A percentile compares a stretch with the other conserved stretches of the same genome.
Conservation (phyloP, 2,888 invertebrate species). For the Cosmia pyralina region DNA sequence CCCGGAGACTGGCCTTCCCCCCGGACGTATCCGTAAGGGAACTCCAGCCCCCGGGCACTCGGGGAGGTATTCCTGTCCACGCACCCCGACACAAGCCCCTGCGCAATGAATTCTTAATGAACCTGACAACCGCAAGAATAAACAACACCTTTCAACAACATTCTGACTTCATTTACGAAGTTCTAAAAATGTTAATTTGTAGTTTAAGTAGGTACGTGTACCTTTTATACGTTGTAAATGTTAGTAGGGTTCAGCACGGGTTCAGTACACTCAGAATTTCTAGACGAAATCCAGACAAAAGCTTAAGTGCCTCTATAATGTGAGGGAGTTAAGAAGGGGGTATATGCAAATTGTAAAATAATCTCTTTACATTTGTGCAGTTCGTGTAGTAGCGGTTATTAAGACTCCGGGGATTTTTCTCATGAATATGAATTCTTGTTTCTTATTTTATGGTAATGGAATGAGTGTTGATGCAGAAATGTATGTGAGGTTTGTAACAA, state of each 20-base stretch:
- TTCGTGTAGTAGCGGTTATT: conserved; percentile 31
- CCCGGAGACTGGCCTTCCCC: too few relatives aligned
- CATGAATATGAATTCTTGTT: conserved; percentile 27
- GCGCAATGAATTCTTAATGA: conserved; percentile 11
- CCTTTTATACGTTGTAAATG: conserved; percentile 21
- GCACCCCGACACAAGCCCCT: too few relatives aligned
- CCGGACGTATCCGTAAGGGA: too few relatives aligned
- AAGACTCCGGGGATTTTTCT: conserved; percentile 25
- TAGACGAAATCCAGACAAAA: conserved; percentile 35
- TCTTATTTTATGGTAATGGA: conserved; percentile 16
- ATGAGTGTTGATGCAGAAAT: background rate
- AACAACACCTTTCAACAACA: conserved; percentile 16
- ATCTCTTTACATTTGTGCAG: conserved; percentile 38
- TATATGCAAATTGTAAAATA: conserved; percentile 51
- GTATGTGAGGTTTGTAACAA: background rate
- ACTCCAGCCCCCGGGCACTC: too few relatives aligned
- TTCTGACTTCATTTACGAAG: conserved; percentile 20
- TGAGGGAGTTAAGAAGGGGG: conserved; percentile 34
- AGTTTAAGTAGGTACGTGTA: background rate
- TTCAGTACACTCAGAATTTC: conserved; percentile 48
- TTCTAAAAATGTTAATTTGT: conserved; percentile 20
- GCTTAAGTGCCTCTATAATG: conserved; percentile 39
- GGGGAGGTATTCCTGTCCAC: too few relatives aligned
- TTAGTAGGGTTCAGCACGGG: conserved; percentile 39
- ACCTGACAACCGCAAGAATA: conserved; percentile 9